Evolutionary conservation across 30 jellyfish, hydroid and myxozoan genomes (phyloP).

Genomic region (Cassiopea xamachana): DNA sequence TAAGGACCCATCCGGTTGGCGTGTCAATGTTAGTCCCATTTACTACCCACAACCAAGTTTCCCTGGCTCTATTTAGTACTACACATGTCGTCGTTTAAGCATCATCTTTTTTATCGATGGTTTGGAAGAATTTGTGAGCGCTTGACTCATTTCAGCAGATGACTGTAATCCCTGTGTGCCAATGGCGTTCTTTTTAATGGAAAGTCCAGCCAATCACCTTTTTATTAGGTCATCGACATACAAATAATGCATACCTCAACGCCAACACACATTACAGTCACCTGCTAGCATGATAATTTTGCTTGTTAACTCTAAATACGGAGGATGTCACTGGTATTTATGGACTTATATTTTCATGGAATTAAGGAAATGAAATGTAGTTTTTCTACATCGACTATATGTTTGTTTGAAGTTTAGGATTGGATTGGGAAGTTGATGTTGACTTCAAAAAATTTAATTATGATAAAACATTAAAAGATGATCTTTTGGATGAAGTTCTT

Average conservation of each 20-base stretch:
- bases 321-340: too few relatives aligned
- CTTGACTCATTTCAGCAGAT: neutral
- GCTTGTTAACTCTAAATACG: too few relatives aligned
- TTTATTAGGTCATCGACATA: neutral
- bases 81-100: neutral
- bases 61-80: neutral
- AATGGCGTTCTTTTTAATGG: neutral
- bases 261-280: neutral
- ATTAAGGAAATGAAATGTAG: too few relatives aligned
- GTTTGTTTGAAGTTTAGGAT: too few relatives aligned
- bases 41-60: neutral
- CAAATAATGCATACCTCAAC: neutral
- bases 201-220: neutral
- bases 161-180: constrained; percentile 10
- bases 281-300: neutral
- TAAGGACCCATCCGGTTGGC: neutral
- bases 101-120: constrained; percentile 1
- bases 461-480: too few relatives aligned
- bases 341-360: too few relatives aligned
- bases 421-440: too few relatives aligned
- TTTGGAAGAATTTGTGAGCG: neutral
- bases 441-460: too few relatives aligned
- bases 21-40: constrained; percentile 10
- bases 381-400: too few relatives aligned
- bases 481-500: too few relatives aligned